phyloP scores from a whole-genome alignment of 1,140 invertebrate species.

The Musca vetustissima region DNA sequence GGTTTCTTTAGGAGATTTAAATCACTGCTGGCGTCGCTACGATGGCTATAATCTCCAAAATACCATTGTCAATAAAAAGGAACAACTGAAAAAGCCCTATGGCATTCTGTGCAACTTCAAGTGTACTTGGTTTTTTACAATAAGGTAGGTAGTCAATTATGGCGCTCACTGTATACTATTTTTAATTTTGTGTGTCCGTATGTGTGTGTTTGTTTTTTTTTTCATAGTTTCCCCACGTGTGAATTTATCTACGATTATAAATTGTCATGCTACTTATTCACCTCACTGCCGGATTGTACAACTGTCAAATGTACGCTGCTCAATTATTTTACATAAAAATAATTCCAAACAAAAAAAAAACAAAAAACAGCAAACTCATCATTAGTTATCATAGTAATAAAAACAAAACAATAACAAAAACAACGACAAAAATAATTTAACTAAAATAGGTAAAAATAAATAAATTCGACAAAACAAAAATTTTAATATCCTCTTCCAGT shows the following conservation, averaged over 20 bases:
- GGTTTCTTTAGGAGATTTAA: slow-evolving; percentile 49
- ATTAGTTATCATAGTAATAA: too few relatives aligned
- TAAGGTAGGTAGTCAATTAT: slow-evolving; percentile 35
- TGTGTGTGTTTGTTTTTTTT: slow-evolving; percentile 17
- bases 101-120: slow-evolving; percentile 54
- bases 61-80: slow-evolving; percentile 51
- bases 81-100: slow-evolving; percentile 54
- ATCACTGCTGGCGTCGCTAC: slow-evolving; percentile 53
- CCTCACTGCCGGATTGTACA: slow-evolving; percentile 54
- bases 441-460: too few relatives aligned
- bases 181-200: slow-evolving; percentile 16
- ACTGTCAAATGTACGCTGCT: slow-evolving; percentile 52
- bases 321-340: slow-evolving; percentile 43
- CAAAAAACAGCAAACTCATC: not conserved
- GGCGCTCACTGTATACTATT: not conserved
- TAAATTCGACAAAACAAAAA: too few relatives aligned
- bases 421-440: too few relatives aligned
- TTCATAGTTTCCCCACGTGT: slow-evolving; percentile 48
- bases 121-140: slow-evolving; percentile 54
- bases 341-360: slow-evolving; percentile 5
- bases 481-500: too few relatives aligned
- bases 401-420: too few relatives aligned
- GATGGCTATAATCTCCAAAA: slow-evolving; percentile 54
- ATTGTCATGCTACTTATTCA: slow-evolving; percentile 53
- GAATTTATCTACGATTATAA: slow-evolving; percentile 55